A percentile compares a stretch with the other conserved stretches of the same genome.
These are phyloP conservation scores for Meda fulgida DNA, from an alignment of 2,797 vertebrate species.

Conservation along the genomic window DNA sequence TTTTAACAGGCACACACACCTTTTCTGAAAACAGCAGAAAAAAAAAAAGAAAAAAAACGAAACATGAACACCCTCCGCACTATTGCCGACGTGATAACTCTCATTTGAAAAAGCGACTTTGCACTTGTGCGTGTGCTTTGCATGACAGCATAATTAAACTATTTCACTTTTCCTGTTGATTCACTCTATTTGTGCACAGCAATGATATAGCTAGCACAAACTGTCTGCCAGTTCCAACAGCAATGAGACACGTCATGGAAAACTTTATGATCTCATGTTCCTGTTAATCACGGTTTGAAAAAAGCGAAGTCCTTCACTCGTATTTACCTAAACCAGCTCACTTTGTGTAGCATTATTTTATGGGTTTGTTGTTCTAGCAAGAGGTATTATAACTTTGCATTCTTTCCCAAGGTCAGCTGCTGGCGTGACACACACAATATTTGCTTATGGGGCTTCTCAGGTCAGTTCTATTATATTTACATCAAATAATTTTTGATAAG, in stretches of 20 bases:
- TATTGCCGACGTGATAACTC: slow-evolving; percentile 44
- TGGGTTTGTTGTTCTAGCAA: slow-evolving; percentile 82
- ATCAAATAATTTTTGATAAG: slow-evolving; percentile 93
- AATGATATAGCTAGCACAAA: slow-evolving; percentile 37
- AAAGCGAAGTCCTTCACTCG: slow-evolving; percentile 64
- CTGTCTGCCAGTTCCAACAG: slow-evolving; percentile 44
- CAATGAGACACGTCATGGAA: slow-evolving; percentile 69
- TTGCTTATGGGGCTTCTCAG: slow-evolving; percentile 87
- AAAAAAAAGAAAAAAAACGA: background rate
- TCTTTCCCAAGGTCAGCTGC: slow-evolving; percentile 88
- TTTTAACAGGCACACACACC: slow-evolving; percentile 20
- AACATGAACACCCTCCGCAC: slow-evolving; percentile 33
- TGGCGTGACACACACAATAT: slow-evolving; percentile 83
- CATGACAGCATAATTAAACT: slow-evolving; percentile 35
- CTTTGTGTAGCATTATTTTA: slow-evolving; percentile 81
- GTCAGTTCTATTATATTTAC: slow-evolving; percentile 90
- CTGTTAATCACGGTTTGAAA: slow-evolving; percentile 75
- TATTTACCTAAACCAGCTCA: slow-evolving; percentile 81
- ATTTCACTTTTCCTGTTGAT: slow-evolving; percentile 49
- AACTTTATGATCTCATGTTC: slow-evolving; percentile 73
- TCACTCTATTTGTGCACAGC: slow-evolving; percentile 39
- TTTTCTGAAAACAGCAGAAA: slow-evolving; percentile 13
- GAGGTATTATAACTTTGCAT: slow-evolving; percentile 78
- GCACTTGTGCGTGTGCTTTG: slow-evolving; percentile 22
- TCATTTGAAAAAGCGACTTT: slow-evolving; percentile 28